phyloP scores from a whole-genome alignment of 2,797 vertebrate genomes.

The Capromys pilorides region DNA sequence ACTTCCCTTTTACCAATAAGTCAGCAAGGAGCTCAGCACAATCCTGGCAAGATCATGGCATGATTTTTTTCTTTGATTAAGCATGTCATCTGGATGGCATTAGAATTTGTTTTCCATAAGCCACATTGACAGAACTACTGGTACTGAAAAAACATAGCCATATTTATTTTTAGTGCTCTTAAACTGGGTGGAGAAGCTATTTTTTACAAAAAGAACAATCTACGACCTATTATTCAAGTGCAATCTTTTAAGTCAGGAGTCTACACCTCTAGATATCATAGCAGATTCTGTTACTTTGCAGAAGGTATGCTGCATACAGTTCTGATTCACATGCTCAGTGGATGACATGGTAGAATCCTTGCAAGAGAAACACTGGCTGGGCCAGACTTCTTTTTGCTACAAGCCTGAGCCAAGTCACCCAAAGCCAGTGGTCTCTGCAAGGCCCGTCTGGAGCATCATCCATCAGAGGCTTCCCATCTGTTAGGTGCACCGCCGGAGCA shows the following conservation, averaged over 20 bases:
- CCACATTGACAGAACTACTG: constrained; percentile 23
- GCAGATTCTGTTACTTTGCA: constrained; percentile 27
- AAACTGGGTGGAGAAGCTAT: not conserved
- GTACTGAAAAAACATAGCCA: not conserved
- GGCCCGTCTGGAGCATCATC: not conserved
- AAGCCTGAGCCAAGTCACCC: constrained; percentile 1
- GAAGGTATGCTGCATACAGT: too few relatives aligned
- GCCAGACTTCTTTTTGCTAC: not conserved
- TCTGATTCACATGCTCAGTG: constrained; percentile 4
- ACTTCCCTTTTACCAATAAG: not conserved
- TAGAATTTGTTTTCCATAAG: constrained; percentile 25
- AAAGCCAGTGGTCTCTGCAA: not conserved
- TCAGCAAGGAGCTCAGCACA: not conserved
- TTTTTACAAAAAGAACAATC: constrained; percentile 53
- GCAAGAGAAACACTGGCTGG: not conserved
- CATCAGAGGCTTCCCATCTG: constrained; percentile 2
- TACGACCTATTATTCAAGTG: not conserved
- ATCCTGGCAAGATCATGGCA: not conserved
- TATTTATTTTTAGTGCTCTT: constrained; percentile 37
- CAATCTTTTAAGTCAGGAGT: not conserved
- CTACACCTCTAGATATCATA: not conserved
- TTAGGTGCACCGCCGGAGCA: not conserved
- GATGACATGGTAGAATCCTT: constrained; percentile 9
- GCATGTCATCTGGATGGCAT: constrained; percentile 23
- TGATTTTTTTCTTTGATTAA: constrained; percentile 40